Base-by-base conservation (phyloP, 2,797 vertebrate genomes). In the Cossypha dichroa region DNA sequence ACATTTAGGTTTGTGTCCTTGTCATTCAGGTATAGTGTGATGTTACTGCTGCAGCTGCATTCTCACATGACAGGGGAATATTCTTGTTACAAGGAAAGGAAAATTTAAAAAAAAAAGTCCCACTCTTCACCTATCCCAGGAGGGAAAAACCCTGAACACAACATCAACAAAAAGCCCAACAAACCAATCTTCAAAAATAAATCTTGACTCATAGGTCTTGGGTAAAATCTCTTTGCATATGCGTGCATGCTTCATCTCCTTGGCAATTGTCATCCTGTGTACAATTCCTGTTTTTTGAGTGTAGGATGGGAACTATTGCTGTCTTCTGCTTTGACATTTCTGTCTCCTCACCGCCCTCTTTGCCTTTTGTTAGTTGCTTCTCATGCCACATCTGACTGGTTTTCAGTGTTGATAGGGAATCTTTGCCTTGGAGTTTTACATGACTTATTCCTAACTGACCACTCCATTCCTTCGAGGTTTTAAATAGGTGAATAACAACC, bases 401-500 rank as follows among this genome's bases (percentile, higher is more conserved):
- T 40, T 86, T 69, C 64, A 26, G 45, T 26, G 28, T 45, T 85
- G 69, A 58, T 25, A 59, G 19, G 45, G 48, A 84, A 56, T 8
- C 63, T 85, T 69, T 93, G 60, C 72, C 64, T 86, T 75, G 36
- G 26, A 82, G 78, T 74, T 72, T 90, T 91, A 77, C 45, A 52
- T 1, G 23, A 72, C 66, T 72, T 78, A 52, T 40, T 34, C 51
- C 55, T 86, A 80, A 88, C 81, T 80, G 92, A 78, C 78, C 87
- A 88, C 67, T 64, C 34, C 36, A 15, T 62, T 92, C 72, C 85
- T 90, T 81, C 3, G 34, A 62, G 76, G 34, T 85, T 89, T 96
- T 88, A 77, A 94, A 85, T 17, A 91, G 74, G 84, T 93, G 92
- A 95, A 74, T 90, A 91, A 91, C 82, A 92, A 81, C 48, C 69